Evolutionary conservation across 2,888 invertebrate species (phyloP).

Genomic region (Melinopterus prodromus): DNA sequence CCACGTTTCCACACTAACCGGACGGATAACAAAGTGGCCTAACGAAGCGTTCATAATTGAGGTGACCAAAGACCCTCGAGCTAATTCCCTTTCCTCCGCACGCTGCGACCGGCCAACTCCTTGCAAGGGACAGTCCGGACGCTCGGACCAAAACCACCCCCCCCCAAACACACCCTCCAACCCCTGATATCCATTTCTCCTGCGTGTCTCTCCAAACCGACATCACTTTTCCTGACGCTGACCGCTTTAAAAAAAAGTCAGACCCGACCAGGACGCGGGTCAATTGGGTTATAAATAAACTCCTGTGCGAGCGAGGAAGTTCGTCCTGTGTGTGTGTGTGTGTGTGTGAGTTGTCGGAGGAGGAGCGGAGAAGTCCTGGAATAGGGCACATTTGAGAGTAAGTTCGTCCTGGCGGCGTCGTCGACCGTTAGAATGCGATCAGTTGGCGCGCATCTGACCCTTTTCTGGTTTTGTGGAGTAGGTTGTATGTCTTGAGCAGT

Average conservation of each 20-base stretch:
- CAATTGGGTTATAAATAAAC: slow-evolving; percentile 36
- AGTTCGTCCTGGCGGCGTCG: neutral
- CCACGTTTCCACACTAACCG: neutral
- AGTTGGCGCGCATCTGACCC: neutral
- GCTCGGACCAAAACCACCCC: too few species aligned
- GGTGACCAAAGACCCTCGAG: slow-evolving; percentile 10
- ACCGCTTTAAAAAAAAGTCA: slow-evolving; percentile 17
- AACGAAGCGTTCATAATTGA: neutral
- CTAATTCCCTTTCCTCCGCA: slow-evolving; percentile 14
- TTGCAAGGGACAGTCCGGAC: neutral
- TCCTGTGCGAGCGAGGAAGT: slow-evolving; percentile 8
- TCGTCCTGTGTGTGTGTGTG: neutral
- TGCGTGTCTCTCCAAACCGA: neutral
- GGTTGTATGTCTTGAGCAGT: neutral
- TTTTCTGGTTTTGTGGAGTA: neutral
- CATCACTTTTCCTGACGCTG: neutral
- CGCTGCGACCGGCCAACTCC: neutral
- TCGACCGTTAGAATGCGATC: neutral
- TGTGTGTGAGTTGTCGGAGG: too few species aligned
- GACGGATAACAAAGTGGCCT: slow-evolving; percentile 4
- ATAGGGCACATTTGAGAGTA: neutral
- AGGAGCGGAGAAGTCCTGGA: neutral
- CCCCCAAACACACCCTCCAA: neutral
- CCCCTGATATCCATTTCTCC: neutral
- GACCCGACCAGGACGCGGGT: slow-evolving; percentile 28